Base-by-base conservation (phyloP, 2,113 vertebrate genomes). In the Silurus glanis region DNA sequence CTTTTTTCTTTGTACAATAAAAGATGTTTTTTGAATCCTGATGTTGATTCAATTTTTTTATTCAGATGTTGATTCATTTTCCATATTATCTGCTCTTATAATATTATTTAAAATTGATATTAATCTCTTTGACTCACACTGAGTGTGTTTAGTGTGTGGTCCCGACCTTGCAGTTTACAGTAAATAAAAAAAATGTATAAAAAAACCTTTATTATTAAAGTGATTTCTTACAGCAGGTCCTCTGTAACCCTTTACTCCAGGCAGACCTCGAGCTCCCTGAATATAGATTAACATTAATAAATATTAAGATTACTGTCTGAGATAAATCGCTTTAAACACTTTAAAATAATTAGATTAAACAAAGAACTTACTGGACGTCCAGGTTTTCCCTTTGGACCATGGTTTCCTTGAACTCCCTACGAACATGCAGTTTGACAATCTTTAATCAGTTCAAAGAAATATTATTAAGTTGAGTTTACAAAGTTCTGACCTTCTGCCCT, bases 391-490 rank as follows among this genome's bases (percentile, higher is more conserved):
- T 56, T 91, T 9, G 85, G 9, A 49, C 95, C 95, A 7, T 92
- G 89, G 16, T 91, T 79, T 12, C 95, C 94, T 87, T 21, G 91
- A 83, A 90, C 86, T 56, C 94, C 95, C 95, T 96, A 90, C 28
- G 90, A 6, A 87, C n/a, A 91, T 49, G 86, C n/a, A 37, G 66
- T 47, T 14, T 76, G 16, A 67, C 10, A 69, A n/a, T 66, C n/a
- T 13, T 5, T 28, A 1, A 64, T 12, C 62, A 64, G 9, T 62
- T 62, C 8, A 64, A 64, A 7, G 21, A 62, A 59, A 59, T 61
- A 7, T 61, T 21, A 66, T 25, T 23, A 69, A 19, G 19, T n/a
- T 37, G 2, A 12, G 17, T 12, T 69, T 12, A 28, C 10, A 0
- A 59, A 61, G 23, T 69, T n/a, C 76, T 64, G 59, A 95, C 95